Conservation (phyloP, 2,888 invertebrate genomes). For the Metacarcinus magister region DNA sequence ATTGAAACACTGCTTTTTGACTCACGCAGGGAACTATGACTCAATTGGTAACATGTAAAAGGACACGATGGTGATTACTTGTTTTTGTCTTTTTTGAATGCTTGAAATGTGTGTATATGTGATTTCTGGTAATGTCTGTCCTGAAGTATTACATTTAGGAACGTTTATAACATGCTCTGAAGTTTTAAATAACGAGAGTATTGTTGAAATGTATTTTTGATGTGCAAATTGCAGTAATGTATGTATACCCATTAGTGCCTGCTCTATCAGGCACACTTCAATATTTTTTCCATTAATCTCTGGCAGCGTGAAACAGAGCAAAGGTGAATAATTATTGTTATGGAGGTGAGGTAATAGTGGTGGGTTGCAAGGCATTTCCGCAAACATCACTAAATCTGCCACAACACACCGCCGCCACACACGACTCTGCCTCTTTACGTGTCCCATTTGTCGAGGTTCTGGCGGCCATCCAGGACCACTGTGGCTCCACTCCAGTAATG, state of each 20-base stretch:
- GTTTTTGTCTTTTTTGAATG: neutral
- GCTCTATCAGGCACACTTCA: too few species aligned
- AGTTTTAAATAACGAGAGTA: too few species aligned
- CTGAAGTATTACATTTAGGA: neutral
- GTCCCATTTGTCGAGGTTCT: neutral
- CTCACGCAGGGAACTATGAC: too few species aligned
- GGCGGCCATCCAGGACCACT: neutral
- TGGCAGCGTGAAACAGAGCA: neutral
- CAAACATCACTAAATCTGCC: constrained; percentile 5
- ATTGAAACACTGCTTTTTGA: neutral
- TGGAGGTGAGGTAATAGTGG: neutral
- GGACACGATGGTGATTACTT: too few species aligned
- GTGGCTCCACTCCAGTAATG: constrained; percentile 26
- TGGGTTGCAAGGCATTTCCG: neutral
- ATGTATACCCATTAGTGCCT: too few species aligned
- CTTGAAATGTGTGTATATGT: neutral
- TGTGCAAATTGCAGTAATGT: too few species aligned
- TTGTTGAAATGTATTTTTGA: too few species aligned
- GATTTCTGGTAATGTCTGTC: neutral
- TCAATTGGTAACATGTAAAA: too few species aligned
- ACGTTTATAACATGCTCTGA: too few species aligned
- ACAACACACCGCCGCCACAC: constrained; percentile 1
- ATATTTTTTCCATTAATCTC: too few species aligned
- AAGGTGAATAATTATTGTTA: neutral
- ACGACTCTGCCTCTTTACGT: constrained; percentile 4